Conservation (phyloP, 2,113 vertebrate genomes). For the Symphodus melops region DNA sequence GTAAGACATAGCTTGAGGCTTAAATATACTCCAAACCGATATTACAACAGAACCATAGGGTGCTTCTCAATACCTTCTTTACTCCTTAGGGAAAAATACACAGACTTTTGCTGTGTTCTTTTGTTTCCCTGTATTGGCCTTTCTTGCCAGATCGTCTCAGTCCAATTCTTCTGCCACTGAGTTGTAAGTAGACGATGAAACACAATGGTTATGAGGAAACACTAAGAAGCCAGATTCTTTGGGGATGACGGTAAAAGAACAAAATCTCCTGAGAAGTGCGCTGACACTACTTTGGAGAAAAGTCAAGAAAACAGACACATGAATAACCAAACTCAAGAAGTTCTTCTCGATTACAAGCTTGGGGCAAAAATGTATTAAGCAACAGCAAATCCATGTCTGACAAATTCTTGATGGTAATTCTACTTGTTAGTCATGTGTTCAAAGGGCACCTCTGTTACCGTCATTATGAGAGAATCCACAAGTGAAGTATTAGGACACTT, state of each 20-base stretch:
- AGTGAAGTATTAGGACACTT: conserved; percentile 70
- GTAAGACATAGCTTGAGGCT: conserved; percentile 18
- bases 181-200: conserved; percentile 37
- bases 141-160: conserved; percentile 20
- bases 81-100: conserved; percentile 37
- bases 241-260: conserved; percentile 31
- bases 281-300: conserved; percentile 23
- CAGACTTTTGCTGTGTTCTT: conserved; percentile 20
- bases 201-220: conserved; percentile 57
- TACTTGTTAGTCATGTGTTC: conserved; percentile 59
- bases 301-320: conserved; percentile 20
- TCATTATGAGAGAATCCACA: conserved; percentile 66
- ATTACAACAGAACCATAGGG: conserved; percentile 13
- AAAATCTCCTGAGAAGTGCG: conserved; percentile 40
- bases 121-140: conserved; percentile 18
- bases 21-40: conserved; percentile 42
- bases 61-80: conserved; percentile 16
- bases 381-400: conserved; percentile 13
- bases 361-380: conserved; percentile 12
- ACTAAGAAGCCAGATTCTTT: conserved; percentile 30
- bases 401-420: conserved; percentile 41
- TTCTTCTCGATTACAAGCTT: conserved; percentile 13
- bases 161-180: conserved; percentile 13
- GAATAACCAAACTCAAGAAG: background rate
- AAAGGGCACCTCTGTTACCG: conserved; percentile 67